Evolutionary conservation across 2,113 vertebrate genomes (phyloP), one percentile per base, ranked within the genome.

Genomic region (Artemisiospiza belli): DNA sequence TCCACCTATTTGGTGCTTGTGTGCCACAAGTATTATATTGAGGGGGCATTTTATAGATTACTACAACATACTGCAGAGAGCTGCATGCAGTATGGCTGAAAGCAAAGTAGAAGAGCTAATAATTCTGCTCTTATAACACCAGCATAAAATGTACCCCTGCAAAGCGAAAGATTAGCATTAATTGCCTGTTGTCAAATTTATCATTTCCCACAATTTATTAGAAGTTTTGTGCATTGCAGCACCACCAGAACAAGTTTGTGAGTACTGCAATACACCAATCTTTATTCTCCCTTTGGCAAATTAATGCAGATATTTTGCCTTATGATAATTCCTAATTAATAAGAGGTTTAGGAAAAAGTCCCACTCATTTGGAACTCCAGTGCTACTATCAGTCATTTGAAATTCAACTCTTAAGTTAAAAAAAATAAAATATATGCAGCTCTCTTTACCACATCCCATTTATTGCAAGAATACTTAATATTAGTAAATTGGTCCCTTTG

Each of bases 401-500:
- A 98, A 98, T 97, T 96, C 95, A 96, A 63, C 77, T 96, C 91
- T 84, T 92, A 70, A 89, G 24, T 51, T 79, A 6, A 18, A 27
- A 30, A 59, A 81, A 73, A n/a, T 8, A 69, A 67, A 58, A 87
- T 55, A 93, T 70, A 83, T 49, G 63, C 24, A 59, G 76, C 54
- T 87, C 92, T 96, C 95, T 96, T 95, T 83, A 89, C 74, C 47
- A 74, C 61, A 96, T 97, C 78, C 92, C 88, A 96, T 95, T 98
- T 97, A 95, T 92, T 77, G 64, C 49, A 94, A 97, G 96, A 87
- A 96, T 87, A 92, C 70, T 98, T 97, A 96, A 95, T 97, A 97
- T 98, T 98, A 97, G 96, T 92, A 98, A 98, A 98, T 98, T 98
- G 97, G 98, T 98, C 97, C 97, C 98, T 98, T 97, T 97, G 98